Evolutionary conservation across 2,797 vertebrate genomes (phyloP).

Genomic region (Gambusia yucatana): DNA sequence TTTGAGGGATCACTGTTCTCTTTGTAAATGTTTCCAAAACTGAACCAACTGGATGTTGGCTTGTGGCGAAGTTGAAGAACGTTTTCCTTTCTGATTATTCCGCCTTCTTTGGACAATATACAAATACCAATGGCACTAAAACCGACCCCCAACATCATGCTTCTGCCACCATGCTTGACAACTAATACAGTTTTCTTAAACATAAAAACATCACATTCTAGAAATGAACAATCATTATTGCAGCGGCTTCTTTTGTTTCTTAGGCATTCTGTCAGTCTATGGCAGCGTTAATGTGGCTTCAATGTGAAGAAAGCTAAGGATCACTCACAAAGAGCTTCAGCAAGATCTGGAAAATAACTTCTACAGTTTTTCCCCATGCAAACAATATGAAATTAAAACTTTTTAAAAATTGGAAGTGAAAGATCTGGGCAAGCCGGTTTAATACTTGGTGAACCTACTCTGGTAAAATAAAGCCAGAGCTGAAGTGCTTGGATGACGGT

Average conservation of each 20-base stretch:
- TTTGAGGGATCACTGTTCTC: neutral
- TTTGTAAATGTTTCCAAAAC: neutral
- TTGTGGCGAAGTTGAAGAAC: neutral
- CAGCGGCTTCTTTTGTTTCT: neutral
- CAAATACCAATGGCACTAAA: neutral
- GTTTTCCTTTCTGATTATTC: neutral
- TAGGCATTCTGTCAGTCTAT: neutral
- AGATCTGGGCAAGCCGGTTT: neutral
- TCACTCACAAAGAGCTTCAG: neutral
- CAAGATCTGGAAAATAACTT: neutral
- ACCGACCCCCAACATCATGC: neutral
- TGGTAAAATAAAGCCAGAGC: neutral
- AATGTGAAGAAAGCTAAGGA: neutral
- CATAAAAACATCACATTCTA: neutral
- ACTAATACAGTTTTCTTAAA: neutral
- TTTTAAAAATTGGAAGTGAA: neutral
- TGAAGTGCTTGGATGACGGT: neutral
- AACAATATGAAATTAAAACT: neutral
- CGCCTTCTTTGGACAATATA: neutral
- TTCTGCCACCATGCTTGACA: neutral
- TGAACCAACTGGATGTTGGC: neutral
- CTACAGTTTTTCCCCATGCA: neutral
- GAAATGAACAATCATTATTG: neutral
- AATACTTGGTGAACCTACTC: neutral
- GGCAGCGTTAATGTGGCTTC: neutral